Conservation (phyloP, 2,797 vertebrate genomes). For the Aplochiton taeniatus region DNA sequence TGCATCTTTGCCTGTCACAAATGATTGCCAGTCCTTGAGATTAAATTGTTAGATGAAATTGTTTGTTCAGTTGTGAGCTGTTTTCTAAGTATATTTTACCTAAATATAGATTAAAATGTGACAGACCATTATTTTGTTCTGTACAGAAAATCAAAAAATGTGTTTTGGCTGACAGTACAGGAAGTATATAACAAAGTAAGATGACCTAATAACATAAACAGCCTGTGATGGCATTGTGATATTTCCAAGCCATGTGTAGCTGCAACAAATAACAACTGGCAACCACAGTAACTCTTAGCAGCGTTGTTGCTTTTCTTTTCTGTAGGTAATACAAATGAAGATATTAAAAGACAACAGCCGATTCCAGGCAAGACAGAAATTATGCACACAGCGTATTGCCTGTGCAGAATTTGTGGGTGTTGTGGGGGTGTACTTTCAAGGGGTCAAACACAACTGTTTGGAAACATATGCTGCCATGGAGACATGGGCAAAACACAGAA, state of each 20-base stretch:
- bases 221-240: slow-evolving; percentile 51
- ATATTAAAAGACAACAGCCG: slow-evolving; percentile 66
- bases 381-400: slow-evolving; percentile 45
- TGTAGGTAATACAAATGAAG: slow-evolving; percentile 72
- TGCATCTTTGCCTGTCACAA: slow-evolving; percentile 19
- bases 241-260: slow-evolving; percentile 53
- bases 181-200: slow-evolving; percentile 14
- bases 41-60: too few relatives aligned
- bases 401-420: slow-evolving; percentile 53
- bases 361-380: slow-evolving; percentile 50
- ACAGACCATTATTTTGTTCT: background rate
- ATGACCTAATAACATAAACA: slow-evolving; percentile 50
- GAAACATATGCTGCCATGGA: slow-evolving; percentile 33
- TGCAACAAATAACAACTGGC: slow-evolving; percentile 64
- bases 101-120: background rate
- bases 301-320: slow-evolving; percentile 59
- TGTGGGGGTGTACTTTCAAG: slow-evolving; percentile 47
- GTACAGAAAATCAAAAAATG: too few relatives aligned
- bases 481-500: slow-evolving; percentile 5
- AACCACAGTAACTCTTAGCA: slow-evolving; percentile 48
- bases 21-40: slow-evolving; percentile 1
- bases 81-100: too few relatives aligned
- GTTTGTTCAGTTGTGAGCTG: slow-evolving; percentile 17
- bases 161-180: slow-evolving; percentile 51
- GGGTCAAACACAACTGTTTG: slow-evolving; percentile 53